These are phyloP conservation scores for Hecatera dysodea DNA, from an alignment of 2,888 invertebrate genomes.

Conservation along the genomic window DNA sequence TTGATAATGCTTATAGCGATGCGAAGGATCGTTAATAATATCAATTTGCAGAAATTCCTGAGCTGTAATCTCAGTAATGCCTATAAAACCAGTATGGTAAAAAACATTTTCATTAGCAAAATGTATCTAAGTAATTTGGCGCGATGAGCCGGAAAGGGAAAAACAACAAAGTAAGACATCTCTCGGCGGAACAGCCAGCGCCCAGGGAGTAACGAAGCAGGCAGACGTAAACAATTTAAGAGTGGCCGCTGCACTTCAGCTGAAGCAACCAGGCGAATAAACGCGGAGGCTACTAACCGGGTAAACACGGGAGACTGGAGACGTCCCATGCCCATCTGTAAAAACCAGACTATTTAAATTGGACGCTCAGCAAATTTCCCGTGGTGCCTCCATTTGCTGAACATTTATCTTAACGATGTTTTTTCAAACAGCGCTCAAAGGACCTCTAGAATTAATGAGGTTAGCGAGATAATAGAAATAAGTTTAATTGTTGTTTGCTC, in stretches of 20 bases:
- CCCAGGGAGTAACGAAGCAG: constrained; percentile 71
- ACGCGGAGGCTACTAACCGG: constrained; percentile 73
- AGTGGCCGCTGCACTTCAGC: constrained; percentile 79
- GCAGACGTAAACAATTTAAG: constrained; percentile 84
- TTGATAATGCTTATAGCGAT: constrained; percentile 62
- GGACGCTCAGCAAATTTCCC: constrained; percentile 67
- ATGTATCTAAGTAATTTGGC: constrained; percentile 41
- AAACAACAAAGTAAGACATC: constrained; percentile 66
- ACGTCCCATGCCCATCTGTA: constrained; percentile 63
- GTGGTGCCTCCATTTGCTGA: constrained; percentile 63
- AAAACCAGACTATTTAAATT: constrained; percentile 72
- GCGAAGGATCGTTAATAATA: constrained; percentile 50
- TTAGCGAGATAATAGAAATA: constrained; percentile 69
- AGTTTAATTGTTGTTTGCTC: constrained; percentile 64
- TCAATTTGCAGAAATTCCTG: constrained; percentile 44
- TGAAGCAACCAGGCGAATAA: constrained; percentile 81
- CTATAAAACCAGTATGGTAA: constrained; percentile 37
- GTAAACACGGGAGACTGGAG: constrained; percentile 73
- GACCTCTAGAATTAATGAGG: constrained; percentile 71
- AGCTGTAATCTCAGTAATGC: constrained; percentile 19
- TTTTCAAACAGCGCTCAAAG: constrained; percentile 68
- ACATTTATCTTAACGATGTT: constrained; percentile 72
- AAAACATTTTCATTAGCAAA: constrained; percentile 33
- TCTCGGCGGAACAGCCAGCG: constrained; percentile 63
- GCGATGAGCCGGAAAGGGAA: constrained; percentile 67